Percentiles rank a stretch among this genome's conserved stretches.
These are phyloP conservation scores for Dendrolimus pini DNA, from an alignment of 2,888 invertebrate genomes.

Conservation along the genomic window DNA sequence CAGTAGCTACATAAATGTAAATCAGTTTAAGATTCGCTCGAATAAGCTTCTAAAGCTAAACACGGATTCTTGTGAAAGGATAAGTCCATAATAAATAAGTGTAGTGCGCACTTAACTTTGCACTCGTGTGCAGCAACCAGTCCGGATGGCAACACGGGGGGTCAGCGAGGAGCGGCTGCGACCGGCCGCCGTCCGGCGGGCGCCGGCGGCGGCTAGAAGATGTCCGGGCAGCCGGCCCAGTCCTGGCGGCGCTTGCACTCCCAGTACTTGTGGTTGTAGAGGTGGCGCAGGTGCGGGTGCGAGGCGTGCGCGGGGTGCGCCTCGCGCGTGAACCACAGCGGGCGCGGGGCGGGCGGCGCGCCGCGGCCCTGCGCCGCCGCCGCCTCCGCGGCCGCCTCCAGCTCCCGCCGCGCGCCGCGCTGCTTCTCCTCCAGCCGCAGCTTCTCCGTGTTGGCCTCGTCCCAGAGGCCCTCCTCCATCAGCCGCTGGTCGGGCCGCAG, in stretches of 20 bases:
- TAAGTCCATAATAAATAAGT: too few species aligned
- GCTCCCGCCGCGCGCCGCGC: slow-evolving; percentile 83
- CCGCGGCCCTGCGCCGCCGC: slow-evolving; percentile 80
- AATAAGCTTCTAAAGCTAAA: too few species aligned
- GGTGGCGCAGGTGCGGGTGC: slow-evolving; percentile 79
- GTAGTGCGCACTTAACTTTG: too few species aligned
- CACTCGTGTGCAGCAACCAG: not conserved
- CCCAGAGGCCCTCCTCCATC: slow-evolving; percentile 97
- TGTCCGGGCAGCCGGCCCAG: slow-evolving; percentile 94
- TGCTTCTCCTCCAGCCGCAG: slow-evolving; percentile 95
- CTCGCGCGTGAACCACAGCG: slow-evolving; percentile 93
- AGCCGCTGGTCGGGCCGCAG: slow-evolving; percentile 96
- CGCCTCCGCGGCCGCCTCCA: slow-evolving; percentile 87
- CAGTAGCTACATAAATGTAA: too few species aligned
- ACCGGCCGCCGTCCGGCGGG: not conserved
- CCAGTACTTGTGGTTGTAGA: slow-evolving; percentile 95
- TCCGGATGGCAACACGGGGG: not conserved
- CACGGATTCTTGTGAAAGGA: too few species aligned
- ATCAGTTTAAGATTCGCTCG: too few species aligned
- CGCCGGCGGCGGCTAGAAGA: slow-evolving; percentile 77
- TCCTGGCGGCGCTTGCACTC: slow-evolving; percentile 90
- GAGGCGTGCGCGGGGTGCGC: slow-evolving; percentile 81
- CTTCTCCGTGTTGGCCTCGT: slow-evolving; percentile 92
- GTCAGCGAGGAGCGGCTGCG: not conserved
- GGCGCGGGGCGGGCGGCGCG: slow-evolving; percentile 82